A percentile compares a stretch with the other conserved stretches of the same genome.
phyloP scores from a whole-genome alignment of 2,113 vertebrate genomes.

The Lathamus discolor region DNA sequence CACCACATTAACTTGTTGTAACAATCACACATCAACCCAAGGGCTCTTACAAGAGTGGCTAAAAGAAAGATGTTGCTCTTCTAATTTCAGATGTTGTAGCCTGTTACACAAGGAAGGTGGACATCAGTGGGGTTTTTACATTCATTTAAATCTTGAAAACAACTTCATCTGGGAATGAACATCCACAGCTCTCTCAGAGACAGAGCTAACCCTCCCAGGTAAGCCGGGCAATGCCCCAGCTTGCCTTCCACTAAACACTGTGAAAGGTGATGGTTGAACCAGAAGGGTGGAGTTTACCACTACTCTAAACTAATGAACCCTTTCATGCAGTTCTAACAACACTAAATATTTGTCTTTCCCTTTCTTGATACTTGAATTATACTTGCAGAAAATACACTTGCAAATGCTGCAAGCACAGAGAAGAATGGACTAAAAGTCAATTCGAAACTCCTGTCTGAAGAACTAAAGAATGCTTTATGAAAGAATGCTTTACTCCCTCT shows the following conservation, averaged over 20 bases:
- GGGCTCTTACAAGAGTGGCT: background rate
- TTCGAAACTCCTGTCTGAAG: background rate
- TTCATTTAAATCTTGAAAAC: background rate
- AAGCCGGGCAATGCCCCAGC: conserved; percentile 1
- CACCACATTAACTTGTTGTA: background rate
- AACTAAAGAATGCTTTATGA: background rate
- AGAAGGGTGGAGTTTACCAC: conserved; percentile 56
- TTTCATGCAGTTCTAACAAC: background rate
- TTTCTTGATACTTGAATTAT: background rate
- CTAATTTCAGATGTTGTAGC: background rate
- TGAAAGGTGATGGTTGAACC: conserved; percentile 33
- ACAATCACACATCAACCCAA: background rate
- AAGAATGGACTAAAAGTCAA: background rate
- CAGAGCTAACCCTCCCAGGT: conserved; percentile 5
- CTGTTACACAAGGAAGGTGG: background rate
- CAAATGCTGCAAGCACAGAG: background rate
- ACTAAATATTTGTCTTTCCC: background rate
- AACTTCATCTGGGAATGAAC: conserved; percentile 31
- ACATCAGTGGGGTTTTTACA: background rate
- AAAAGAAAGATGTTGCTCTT: background rate
- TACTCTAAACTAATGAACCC: conserved; percentile 20
- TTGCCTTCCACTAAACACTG: conserved; percentile 26
- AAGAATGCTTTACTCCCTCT: background rate
- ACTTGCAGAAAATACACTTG: background rate
- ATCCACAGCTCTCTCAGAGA: background rate